Conservation (phyloP, 2,113 vertebrate genomes). For the Scomber scombrus region DNA sequence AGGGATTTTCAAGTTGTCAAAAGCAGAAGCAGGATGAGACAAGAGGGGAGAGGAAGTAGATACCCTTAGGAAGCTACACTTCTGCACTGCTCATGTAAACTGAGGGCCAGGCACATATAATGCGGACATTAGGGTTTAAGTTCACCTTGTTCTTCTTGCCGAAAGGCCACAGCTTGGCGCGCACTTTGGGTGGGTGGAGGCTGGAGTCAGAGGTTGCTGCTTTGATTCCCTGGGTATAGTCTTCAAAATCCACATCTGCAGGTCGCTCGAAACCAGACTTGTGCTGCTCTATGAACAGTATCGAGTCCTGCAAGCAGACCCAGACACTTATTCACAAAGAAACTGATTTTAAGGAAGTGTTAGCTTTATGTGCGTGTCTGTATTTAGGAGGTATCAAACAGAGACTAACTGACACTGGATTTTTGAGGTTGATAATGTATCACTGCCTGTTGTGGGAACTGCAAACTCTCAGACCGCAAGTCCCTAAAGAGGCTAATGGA, state of each 20-base stretch:
- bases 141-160: conserved; percentile 89
- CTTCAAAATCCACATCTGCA: conserved; percentile 89
- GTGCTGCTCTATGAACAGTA: conserved; percentile 87
- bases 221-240: conserved; percentile 89
- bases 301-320: conserved; percentile 83
- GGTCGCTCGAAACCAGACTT: conserved; percentile 89
- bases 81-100: background rate
- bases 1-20: conserved; percentile 30
- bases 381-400: too few relatives aligned
- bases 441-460: too few relatives aligned
- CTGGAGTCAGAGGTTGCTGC: conserved; percentile 83
- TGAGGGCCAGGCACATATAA: background rate
- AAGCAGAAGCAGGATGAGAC: background rate
- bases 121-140: background rate
- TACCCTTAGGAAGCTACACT: background rate
- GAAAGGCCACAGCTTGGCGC: conserved; percentile 87
- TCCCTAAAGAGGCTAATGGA: too few relatives aligned
- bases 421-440: too few relatives aligned
- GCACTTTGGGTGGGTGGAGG: conserved; percentile 82
- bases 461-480: too few relatives aligned
- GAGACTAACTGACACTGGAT: too few relatives aligned
- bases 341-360: background rate
- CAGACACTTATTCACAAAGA: background rate
- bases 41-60: background rate
- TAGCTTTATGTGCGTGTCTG: background rate